These are phyloP conservation scores for Macropus fuliginosus DNA, from an alignment of 2,797 vertebrate species.

Conservation along the genomic window DNA sequence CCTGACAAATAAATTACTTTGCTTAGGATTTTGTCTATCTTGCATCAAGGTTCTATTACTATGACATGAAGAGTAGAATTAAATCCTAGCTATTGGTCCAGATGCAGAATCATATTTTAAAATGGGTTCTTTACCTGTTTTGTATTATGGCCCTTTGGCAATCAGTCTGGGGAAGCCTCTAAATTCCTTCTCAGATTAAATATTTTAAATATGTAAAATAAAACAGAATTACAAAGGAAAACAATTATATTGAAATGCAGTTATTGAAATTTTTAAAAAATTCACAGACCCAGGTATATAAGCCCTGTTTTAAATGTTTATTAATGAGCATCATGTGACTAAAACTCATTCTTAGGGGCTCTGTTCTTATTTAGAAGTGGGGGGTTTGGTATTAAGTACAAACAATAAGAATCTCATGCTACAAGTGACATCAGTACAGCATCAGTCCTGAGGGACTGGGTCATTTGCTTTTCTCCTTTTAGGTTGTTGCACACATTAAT, in stretches of 20 bases:
- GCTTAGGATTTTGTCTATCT: neutral
- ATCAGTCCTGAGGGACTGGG: neutral
- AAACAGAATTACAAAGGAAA: neutral
- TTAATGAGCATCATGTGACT: constrained; percentile 70
- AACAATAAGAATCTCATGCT: neutral
- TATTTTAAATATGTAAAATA: neutral
- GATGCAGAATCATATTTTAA: constrained; percentile 50
- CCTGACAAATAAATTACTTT: neutral
- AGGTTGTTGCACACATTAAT: neutral
- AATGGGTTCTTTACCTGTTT: neutral
- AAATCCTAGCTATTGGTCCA: constrained; percentile 28
- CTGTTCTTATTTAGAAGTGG: neutral
- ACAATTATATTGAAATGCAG: neutral
- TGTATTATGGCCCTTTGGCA: neutral
- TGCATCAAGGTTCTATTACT: neutral
- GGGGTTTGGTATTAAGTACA: neutral
- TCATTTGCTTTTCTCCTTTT: neutral
- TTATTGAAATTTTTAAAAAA: neutral
- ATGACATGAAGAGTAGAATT: neutral
- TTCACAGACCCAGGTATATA: neutral
- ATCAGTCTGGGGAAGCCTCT: neutral
- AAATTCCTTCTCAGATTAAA: neutral
- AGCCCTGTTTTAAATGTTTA: constrained; percentile 54
- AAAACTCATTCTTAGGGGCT: constrained; percentile 56
- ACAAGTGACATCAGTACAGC: neutral